phyloP scores from a whole-genome alignment of 2,113 vertebrate genomes.

The Nannobrachium achirus region DNA sequence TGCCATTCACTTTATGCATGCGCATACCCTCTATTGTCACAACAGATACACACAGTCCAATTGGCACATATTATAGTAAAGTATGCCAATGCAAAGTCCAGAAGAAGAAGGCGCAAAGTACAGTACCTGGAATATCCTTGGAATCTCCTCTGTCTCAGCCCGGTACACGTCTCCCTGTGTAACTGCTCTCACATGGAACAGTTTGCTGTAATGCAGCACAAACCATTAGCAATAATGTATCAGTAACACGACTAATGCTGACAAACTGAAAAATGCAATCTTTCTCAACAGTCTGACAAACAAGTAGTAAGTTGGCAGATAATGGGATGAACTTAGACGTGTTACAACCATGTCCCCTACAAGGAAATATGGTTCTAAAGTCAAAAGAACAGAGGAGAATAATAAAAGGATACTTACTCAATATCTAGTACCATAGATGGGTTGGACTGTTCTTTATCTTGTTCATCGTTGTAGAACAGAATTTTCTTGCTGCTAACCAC shows the following conservation, averaged over 20 bases:
- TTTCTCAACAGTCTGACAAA: not conserved
- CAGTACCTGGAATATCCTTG: constrained; percentile 96
- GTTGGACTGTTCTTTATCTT: constrained; percentile 96
- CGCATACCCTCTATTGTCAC: no score
- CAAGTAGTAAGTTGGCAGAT: not conserved
- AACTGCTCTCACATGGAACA: constrained; percentile 97
- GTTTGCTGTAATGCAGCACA: constrained; percentile 82
- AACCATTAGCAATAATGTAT: not conserved
- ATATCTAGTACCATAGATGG: constrained; percentile 99
- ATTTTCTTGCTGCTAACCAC: constrained; percentile 99
- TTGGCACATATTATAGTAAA: no score
- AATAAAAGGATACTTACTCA: constrained; percentile 86
- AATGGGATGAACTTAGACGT: not conserved
- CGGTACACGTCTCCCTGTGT: constrained; percentile 99
- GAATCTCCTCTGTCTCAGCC: constrained; percentile 97
- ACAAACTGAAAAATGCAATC: not conserved
- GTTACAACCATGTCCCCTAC: not conserved
- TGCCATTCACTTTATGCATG: no score
- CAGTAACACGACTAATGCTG: not conserved
- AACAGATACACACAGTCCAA: no score
- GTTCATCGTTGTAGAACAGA: constrained; percentile 97
- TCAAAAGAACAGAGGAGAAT: not conserved
- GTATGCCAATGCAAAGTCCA: no score
- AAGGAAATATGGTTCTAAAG: not conserved
- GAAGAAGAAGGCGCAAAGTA: not conserved